Evolutionary conservation across 2,113 vertebrate species (phyloP), one percentile per base, ranked within the genome.

Genomic region (Forbesichthys papilliferus): DNA sequence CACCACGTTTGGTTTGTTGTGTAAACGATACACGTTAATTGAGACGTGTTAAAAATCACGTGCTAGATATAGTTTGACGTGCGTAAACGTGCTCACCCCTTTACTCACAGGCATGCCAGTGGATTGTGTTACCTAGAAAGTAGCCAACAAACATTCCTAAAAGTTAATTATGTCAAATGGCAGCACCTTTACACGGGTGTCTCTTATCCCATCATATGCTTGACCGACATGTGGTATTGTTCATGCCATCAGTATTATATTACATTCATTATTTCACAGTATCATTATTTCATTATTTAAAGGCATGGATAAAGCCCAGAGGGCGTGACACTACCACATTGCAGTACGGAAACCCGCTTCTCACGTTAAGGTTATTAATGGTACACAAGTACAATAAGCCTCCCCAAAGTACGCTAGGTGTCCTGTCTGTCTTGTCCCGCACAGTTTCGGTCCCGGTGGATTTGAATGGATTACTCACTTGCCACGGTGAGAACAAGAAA

Each of bases 401-500:
- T 33, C 42, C 18, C n/a, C 48, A 63, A 72, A 75, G 57, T 64
- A 16, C n/a, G 65, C 16, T 61, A 34, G 10, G 13, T 47, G 13
- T 33, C 59, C 64, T 14, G 64, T 13, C 69, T 9, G 52, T 67
- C 66, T 49, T 9, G 52, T 67, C 5, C 58, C 61, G 9, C 48
- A 27, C 67, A 27, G 13, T 5, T 46, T 36, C 9, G 12, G 59
- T 33, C 47, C 14, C 48, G 14, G 4, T 55, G 48, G 27, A 65
- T 71, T 36, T 66, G 0, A 71, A 57, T 61, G 56, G 64, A 73
- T 68, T 78, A 90, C 91, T 89, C 78, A 92, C 91, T 81, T 84
- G 85, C 77, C 77, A 81, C 80, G 59, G 84, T 79, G 83, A 89
- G 73, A 85, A 88, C 74, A 75, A 92, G 75, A 34, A 92, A 77